Evolutionary conservation across 2,888 invertebrate genomes (phyloP).

Genomic region (Amiota mariae): DNA sequence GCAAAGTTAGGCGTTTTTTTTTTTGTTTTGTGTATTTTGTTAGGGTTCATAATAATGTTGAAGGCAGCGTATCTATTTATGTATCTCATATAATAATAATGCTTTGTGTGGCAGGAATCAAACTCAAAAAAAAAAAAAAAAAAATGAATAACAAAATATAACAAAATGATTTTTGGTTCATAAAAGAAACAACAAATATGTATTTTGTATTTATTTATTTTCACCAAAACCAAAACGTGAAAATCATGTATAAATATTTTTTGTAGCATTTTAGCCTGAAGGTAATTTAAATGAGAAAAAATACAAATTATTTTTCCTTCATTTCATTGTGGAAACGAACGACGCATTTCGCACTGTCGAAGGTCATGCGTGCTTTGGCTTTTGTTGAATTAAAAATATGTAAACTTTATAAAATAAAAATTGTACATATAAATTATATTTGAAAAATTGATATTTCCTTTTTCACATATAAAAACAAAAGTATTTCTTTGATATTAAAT

Average conservation of each 20-base stretch:
- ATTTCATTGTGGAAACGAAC: conserved; percentile 8
- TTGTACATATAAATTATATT: neutral
- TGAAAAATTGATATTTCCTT: neutral
- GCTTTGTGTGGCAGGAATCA: too few relatives aligned
- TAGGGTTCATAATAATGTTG: too few relatives aligned
- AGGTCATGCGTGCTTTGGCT: neutral
- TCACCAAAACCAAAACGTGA: too few relatives aligned
- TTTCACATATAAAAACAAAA: neutral
- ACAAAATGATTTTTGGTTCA: neutral
- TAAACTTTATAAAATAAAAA: neutral
- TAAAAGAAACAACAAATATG: too few relatives aligned
- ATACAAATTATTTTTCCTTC: neutral
- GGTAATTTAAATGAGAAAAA: conserved; percentile 12
- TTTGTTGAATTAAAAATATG: neutral
- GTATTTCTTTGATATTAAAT: neutral
- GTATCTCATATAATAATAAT: too few relatives aligned
- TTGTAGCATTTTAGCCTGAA: conserved; percentile 14
- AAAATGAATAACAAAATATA: neutral
- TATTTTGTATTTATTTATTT: too few relatives aligned
- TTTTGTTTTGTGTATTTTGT: too few relatives aligned
- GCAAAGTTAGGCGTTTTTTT: too few relatives aligned
- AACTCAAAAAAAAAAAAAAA: conserved; percentile 1
- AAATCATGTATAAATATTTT: neutral
- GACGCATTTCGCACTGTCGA: conserved; percentile 7
- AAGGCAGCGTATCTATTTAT: too few relatives aligned